These are phyloP conservation scores for Paralichthys olivaceus DNA, from an alignment of 2,113 vertebrate genomes.

Conservation along the genomic window DNA sequence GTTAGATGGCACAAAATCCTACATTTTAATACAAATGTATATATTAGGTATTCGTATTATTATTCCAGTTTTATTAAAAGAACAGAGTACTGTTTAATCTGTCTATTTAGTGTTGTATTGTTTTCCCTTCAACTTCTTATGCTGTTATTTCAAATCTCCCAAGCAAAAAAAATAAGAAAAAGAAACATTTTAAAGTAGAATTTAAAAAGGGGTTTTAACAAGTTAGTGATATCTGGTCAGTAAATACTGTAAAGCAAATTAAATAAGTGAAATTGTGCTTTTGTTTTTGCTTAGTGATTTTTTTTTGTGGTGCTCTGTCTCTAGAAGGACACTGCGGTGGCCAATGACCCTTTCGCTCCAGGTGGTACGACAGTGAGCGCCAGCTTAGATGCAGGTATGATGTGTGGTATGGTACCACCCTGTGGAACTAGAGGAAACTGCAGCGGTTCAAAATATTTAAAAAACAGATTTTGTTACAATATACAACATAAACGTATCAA, in stretches of 20 bases:
- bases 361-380: conserved; percentile 89
- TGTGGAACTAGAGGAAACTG: conserved; percentile 35
- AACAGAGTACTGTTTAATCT: too few relatives aligned
- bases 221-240: not conserved
- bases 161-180: too few relatives aligned
- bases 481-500: not conserved
- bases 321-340: conserved; percentile 85
- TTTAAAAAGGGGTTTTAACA: too few relatives aligned
- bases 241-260: not conserved
- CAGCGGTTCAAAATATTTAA: conserved; percentile 15
- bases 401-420: conserved; percentile 28
- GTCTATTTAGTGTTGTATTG: too few relatives aligned
- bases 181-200: too few relatives aligned
- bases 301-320: conserved; percentile 33
- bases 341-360: conserved; percentile 96
- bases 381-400: conserved; percentile 88
- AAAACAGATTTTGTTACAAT: not conserved
- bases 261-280: not conserved
- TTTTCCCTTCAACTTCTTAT: too few relatives aligned
- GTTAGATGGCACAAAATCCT: not conserved
- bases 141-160: too few relatives aligned
- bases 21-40: not conserved
- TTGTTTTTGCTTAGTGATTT: too few relatives aligned
- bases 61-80: too few relatives aligned
- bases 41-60: too few relatives aligned